Base-by-base conservation (phyloP, 92 coral and sea anemone species). In the Bergia sp. region DNA sequence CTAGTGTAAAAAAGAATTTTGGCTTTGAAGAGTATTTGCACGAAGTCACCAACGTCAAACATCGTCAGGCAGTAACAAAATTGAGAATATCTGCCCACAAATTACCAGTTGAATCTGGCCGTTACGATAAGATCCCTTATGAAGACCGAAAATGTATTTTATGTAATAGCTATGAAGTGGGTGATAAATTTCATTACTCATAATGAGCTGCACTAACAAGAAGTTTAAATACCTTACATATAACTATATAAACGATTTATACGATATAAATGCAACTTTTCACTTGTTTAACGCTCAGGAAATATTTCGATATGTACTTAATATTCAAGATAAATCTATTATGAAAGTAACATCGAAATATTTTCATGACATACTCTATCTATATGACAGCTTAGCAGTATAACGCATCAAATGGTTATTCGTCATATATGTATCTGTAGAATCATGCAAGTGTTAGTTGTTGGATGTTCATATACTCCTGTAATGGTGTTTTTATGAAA, bases 151-250 rank as follows among this genome's bases (percentile, higher is more conserved):
- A 29, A 29, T 29, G 29, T 29, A 29, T 29, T 29, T 29, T 29
- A 29, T 29, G 29, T 0, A 29, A 29, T 29, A 29, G 29, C 0
- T 0, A 29, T 29, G 29, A 29, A 29, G 29, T 29, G 0, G 29
- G 29, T 29, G 29, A 29, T 81, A 76, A 50, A 81, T 81, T 81
- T 81, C 86, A 81, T 3, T 81, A n/a, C n/a, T n/a, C 86, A 0
- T n/a, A 44, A 81, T 36, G 50, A 66, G 69, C 69, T 81, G 86
- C 69, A 81, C 86, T 44, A 44, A 81, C 69, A 21, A 44, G 16
- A 81, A 81, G 69, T 81, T 81, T 81, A 81, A 44, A 44, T 44
- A 81, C 57, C 41, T 81, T 44, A 81, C 40, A 45, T 39, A 81
- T 44, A 81, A 44, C 42, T 81, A 49, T 81, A 45, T 81, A 55